Percentiles rank a stretch among this genome's conserved stretches.
Evolutionary conservation across 2,797 vertebrate genomes (phyloP).

Genomic region (Peromyscus eremicus): DNA sequence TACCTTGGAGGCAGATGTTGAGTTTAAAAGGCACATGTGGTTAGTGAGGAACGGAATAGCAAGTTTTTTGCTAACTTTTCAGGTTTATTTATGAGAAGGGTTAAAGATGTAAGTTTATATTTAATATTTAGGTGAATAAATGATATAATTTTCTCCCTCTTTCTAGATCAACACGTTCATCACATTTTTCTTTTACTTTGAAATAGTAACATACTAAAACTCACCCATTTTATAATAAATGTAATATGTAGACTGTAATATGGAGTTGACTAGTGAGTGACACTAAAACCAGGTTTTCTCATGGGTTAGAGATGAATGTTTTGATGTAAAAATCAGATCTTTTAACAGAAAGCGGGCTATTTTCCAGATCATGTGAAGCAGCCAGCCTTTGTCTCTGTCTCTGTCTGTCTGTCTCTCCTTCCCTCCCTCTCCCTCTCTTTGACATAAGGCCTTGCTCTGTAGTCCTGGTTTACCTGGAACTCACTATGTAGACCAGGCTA

Average conservation of each 20-base stretch:
- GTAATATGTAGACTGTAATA: not conserved
- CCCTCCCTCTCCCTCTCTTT: not conserved
- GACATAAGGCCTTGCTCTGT: not conserved
- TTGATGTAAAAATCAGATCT: not conserved
- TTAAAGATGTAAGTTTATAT: slow-evolving; percentile 20
- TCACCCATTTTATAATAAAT: slow-evolving; percentile 39
- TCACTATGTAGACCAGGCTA: not conserved
- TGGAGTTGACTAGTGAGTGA: not conserved
- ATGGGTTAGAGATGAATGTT: not conserved
- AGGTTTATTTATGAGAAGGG: not conserved
- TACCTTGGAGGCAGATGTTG: not conserved
- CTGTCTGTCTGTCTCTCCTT: no score
- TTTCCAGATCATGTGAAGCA: not conserved
- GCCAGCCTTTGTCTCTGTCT: not conserved
- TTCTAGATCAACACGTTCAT: not conserved
- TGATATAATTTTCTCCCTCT: not conserved
- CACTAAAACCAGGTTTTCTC: slow-evolving; percentile 33
- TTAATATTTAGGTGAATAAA: slow-evolving; percentile 1
- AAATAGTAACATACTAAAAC: slow-evolving; percentile 41
- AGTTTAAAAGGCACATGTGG: not conserved
- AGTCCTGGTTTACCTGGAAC: not conserved
- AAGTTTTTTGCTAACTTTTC: not conserved
- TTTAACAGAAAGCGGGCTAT: not conserved
- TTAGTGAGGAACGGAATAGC: not conserved
- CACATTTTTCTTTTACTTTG: slow-evolving; percentile 43